Base-by-base conservation (phyloP, 2,888 invertebrate genomes). In the Leistus spinibarbis region DNA sequence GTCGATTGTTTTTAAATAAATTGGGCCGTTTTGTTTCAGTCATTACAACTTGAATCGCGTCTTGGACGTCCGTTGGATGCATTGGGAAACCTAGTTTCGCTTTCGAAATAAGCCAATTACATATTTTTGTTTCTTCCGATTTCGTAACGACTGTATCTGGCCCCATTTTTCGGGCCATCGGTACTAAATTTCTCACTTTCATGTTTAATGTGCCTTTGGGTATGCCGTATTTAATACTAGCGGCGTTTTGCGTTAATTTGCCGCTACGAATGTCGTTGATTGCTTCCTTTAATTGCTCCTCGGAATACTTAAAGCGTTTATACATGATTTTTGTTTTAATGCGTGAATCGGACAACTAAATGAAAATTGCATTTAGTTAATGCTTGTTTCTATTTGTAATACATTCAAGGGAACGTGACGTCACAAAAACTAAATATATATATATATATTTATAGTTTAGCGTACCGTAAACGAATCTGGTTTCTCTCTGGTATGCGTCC, bases 161-260 rank as follows among this genome's bases (percentile, higher is more conserved):
- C 7, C 24, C 24, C 24, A 24, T 24, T 24, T 24, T 24, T 4
- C 24, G 24, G 3, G 3, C 24, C 24, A 24, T 24, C 24, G 24
- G 24, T 24, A 24, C 24, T 7, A 24, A 24, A 24, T 70, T 63
- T 54, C 23, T 54, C 57, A 70, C 63, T 62, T 70, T 62, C 24
- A 22, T 63, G 60, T 63, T 70, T 54, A 63, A 17, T 60, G 70
- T 63, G 54, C 63, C 70, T 63, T 70, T 17, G 62, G 64, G 62
- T 70, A 70, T 63, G 17, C 63, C 53, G 23, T 13, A 70, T 54
- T 54, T 62, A 60, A 24, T 63, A 70, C 54, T 63, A 17, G 63
- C 19, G 13, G 13, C 23, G 54, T 63, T 63, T 54, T 54, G 63
- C 60, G 70, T 70, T 54, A 70, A 62, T 1, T 17, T 10, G 19